Evolutionary conservation across 2,113 vertebrate genomes (phyloP), one percentile per base, ranked within the genome.

Genomic region (Phalacrocorax carbo): DNA sequence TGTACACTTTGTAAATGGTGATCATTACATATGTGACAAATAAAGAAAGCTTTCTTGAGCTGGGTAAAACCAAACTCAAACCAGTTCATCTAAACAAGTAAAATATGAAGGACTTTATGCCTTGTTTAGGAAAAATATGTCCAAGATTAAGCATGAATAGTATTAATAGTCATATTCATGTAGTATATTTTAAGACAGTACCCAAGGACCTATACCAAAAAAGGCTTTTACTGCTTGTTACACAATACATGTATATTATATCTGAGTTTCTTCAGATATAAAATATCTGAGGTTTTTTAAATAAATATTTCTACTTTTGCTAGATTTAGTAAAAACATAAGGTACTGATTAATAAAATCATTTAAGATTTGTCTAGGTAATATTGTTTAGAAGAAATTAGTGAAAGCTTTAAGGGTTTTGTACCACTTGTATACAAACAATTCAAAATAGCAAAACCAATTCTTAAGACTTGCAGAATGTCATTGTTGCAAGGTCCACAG

Each of bases 41-140:
- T 40, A 62, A 93, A 71, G 57, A n/a, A 89, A 94, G 13, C 40
- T 55, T 77, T 88, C 61, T 58, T 77, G n/a, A 78, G 54, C 88
- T 76, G 82, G 96, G 88, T 87, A 79, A 88, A 98, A 96, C 94
- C 71, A 93, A 97, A 92, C 85, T 84, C 91, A 80, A 84, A 93
- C 88, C 85, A 95, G 96, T 78, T 64, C 46, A 76, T 90, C 34
- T 79, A 38, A 91, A 61, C 12, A 70, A 90, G 48, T 81, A 52
- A 83, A 75, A 66, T 88, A 75, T 27, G 57, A 94, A 95, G 93
- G 70, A 93, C 79, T 91, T 65, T 34, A 22, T 83, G 48, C 42
- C 44, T 86, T 90, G 29, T 76, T 82, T 76, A 60, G 38, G 78
- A 76, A 86, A 72, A 77, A 71, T 38, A 62, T n/a, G 17, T 14